phyloP scores from a whole-genome alignment of 2,888 invertebrate species.

The Cryptocheilus praepositus region DNA sequence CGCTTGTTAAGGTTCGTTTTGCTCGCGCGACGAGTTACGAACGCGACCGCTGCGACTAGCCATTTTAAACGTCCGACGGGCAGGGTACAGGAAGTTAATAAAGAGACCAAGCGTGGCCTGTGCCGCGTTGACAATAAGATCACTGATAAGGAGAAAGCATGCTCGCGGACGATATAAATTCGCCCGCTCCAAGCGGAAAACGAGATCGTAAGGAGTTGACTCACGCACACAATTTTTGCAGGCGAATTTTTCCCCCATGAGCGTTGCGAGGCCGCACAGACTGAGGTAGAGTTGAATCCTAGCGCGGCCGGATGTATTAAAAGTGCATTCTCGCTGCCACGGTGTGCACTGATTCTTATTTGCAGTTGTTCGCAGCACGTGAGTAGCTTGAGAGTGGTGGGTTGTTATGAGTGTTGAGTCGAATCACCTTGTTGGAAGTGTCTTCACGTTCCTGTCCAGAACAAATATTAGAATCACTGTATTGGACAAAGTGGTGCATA shows the following conservation, averaged over 20 bases:
- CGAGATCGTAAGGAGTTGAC: constrained; percentile 58
- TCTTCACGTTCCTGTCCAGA: no score
- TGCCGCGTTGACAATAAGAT: constrained; percentile 58
- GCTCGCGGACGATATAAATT: constrained; percentile 53
- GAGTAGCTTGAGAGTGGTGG: no score
- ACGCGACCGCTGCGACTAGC: neutral
- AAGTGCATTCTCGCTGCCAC: constrained; percentile 1
- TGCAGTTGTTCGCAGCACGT: no score
- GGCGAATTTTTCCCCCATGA: neutral
- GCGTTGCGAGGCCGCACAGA: no score
- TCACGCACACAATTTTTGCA: constrained; percentile 62
- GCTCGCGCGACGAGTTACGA: neutral
- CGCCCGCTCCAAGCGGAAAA: constrained; percentile 44
- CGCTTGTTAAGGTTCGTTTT: no score
- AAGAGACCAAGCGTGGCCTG: constrained; percentile 49
- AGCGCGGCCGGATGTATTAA: constrained; percentile 13
- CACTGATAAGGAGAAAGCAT: constrained; percentile 62
- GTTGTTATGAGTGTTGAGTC: no score
- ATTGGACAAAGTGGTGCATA: no score
- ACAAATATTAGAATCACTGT: no score
- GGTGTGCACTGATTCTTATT: no score
- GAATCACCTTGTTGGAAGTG: no score
- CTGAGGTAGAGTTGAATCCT: neutral
- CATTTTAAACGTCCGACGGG: neutral
- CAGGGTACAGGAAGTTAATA: constrained; percentile 62